Conservation (phyloP, 2,113 vertebrate genomes). For the Myrmecophaga tridactyla region DNA sequence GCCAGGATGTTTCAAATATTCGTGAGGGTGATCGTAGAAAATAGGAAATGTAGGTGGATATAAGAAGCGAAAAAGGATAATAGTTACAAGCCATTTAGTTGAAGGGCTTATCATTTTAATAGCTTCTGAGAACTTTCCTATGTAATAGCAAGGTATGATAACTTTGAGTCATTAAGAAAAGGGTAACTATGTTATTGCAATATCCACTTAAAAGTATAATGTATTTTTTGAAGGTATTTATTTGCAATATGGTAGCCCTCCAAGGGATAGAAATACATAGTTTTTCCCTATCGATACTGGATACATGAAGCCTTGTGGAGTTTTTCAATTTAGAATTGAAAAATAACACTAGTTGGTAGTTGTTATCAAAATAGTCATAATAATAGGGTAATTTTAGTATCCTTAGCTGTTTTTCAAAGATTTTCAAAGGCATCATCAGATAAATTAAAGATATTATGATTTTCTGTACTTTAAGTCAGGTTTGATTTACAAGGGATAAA, state of each 20-base stretch:
- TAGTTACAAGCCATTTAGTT: background rate
- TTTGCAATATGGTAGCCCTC: background rate
- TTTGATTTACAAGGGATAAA: background rate
- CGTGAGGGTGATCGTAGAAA: background rate
- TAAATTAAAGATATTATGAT: background rate
- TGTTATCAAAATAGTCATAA: conserved; percentile 17
- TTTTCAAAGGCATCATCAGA: background rate
- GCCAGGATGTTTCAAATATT: conserved; percentile 19
- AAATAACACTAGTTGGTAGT: conserved; percentile 22
- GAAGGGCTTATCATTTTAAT: background rate
- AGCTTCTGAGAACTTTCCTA: background rate
- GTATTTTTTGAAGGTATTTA: background rate
- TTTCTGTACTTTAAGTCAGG: background rate
- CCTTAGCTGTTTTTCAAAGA: background rate
- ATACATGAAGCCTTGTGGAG: background rate
- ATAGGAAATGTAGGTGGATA: background rate
- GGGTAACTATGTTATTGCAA: background rate
- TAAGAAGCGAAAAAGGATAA: background rate
- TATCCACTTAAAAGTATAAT: background rate
- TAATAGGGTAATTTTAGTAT: background rate
- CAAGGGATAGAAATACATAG: background rate
- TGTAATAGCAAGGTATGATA: background rate
- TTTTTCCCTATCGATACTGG: background rate
- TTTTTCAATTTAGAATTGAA: conserved; percentile 35
- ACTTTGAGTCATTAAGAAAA: background rate